These are phyloP conservation scores for Acrossocheilus fasciatus DNA, from an alignment of 2,797 vertebrate species.

Conservation along the genomic window DNA sequence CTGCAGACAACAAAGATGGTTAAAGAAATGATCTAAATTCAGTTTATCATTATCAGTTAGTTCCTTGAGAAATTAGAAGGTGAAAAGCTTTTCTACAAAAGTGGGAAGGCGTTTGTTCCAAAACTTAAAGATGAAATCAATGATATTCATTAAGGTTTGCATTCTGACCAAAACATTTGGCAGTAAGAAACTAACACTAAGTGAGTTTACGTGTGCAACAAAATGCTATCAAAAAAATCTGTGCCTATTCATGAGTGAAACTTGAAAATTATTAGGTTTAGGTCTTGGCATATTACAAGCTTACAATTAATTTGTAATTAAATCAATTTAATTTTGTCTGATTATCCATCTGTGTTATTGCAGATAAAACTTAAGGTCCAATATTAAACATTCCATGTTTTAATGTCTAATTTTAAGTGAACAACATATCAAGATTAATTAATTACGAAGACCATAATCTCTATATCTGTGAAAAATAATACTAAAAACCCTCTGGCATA, in stretches of 20 bases:
- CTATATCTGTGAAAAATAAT: not conserved
- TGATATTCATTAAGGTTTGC: not conserved
- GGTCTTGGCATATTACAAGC: not conserved
- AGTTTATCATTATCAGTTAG: slow-evolving; percentile 10
- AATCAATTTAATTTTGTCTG: not conserved
- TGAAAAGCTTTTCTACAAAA: not conserved
- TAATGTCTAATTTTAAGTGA: not conserved
- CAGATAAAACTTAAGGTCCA: not conserved
- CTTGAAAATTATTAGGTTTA: not conserved
- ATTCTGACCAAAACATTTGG: not conserved
- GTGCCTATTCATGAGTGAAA: no score
- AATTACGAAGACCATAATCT: not conserved
- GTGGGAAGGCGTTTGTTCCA: not conserved
- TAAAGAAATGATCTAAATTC: slow-evolving; percentile 17
- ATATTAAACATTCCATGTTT: not conserved
- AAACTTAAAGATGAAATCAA: slow-evolving; percentile 45
- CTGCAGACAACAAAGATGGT: slow-evolving; percentile 43
- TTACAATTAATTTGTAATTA: not conserved
- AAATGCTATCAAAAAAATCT: not conserved
- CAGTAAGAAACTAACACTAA: not conserved
- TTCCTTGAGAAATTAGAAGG: not conserved
- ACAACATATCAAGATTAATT: not conserved
- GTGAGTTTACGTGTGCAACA: not conserved
- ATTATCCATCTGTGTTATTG: not conserved
- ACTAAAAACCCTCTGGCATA: not conserved